Evolutionary conservation across 2,113 vertebrate genomes (phyloP).

Genomic region (Chroicocephalus ridibundus): DNA sequence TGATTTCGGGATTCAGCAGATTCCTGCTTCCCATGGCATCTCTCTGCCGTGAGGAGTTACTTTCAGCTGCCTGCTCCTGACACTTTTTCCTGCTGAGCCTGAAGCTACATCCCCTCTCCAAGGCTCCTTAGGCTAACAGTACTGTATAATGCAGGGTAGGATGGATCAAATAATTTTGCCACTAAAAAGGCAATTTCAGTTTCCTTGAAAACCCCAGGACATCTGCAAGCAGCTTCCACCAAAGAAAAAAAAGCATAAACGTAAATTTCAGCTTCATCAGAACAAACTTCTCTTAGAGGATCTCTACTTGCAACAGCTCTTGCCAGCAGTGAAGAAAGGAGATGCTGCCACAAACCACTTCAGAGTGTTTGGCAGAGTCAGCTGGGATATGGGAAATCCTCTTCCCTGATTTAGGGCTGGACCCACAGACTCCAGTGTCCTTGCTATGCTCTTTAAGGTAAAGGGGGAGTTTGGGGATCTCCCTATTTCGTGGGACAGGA

Average conservation of each 20-base stretch:
- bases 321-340: not conserved
- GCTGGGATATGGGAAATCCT: not conserved
- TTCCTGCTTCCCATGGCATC: not conserved
- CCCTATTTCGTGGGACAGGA: not conserved
- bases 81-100: not conserved
- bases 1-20: not conserved
- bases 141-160: not conserved
- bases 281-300: not conserved
- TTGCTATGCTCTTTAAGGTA: not conserved
- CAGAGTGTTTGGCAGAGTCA: not conserved
- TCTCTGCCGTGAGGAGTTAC: not conserved
- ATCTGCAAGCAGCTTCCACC: not conserved
- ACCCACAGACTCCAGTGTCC: not conserved
- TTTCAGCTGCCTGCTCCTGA: not conserved
- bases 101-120: not conserved
- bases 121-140: not conserved
- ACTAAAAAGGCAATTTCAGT: not conserved
- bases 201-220: not conserved
- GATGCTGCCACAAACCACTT: not conserved
- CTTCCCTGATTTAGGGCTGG: not conserved
- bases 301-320: not conserved
- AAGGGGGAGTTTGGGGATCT: not conserved
- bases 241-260: not conserved
- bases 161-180: not conserved
- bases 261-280: not conserved